Evolutionary conservation across 1,140 invertebrate species (phyloP).

Genomic region (Psix sp.): DNA sequence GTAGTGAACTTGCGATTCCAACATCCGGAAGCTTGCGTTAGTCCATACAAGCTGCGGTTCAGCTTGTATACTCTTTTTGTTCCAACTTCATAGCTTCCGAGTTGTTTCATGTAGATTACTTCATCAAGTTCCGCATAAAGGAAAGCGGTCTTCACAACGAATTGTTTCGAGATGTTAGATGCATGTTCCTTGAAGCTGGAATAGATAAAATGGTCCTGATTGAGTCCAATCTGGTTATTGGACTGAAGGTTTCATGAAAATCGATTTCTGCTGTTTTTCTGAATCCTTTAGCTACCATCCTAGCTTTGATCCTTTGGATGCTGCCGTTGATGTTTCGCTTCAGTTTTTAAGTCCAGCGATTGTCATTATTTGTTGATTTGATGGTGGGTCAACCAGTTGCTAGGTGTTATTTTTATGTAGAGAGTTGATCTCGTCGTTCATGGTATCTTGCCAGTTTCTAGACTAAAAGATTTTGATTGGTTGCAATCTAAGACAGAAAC

Average conservation of each 20-base stretch:
- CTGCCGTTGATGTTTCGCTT: slow-evolving; percentile 14
- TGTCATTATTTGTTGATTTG: slow-evolving; percentile 32
- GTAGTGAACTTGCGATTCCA: slow-evolving; percentile 8
- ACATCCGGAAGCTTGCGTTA: slow-evolving; percentile 68
- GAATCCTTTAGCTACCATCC: slow-evolving; percentile 12
- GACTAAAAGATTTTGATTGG: too few species aligned
- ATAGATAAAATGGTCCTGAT: slow-evolving; percentile 16
- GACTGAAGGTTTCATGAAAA: slow-evolving; percentile 27
- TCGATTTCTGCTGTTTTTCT: slow-evolving; percentile 20
- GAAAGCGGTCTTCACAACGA: slow-evolving; percentile 73
- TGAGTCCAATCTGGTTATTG: slow-evolving; percentile 32
- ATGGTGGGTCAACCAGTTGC: background rate
- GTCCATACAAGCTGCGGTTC: slow-evolving; percentile 66
- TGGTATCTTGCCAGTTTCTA: slow-evolving; percentile 21
- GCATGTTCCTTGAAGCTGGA: too few species aligned
- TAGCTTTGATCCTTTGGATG: slow-evolving; percentile 18
- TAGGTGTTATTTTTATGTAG: slow-evolving; percentile 19
- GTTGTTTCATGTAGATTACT: slow-evolving; percentile 68
- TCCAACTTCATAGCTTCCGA: slow-evolving; percentile 55
- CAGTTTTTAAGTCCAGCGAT: slow-evolving; percentile 15
- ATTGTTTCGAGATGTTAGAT: too few species aligned
- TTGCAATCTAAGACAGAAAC: background rate
- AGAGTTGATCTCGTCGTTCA: slow-evolving; percentile 31
- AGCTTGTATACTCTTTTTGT: slow-evolving; percentile 43
- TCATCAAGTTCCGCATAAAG: slow-evolving; percentile 68